These are phyloP conservation scores for Spheniscus humboldti DNA, from an alignment of 2,797 vertebrate genomes.

Conservation along the genomic window DNA sequence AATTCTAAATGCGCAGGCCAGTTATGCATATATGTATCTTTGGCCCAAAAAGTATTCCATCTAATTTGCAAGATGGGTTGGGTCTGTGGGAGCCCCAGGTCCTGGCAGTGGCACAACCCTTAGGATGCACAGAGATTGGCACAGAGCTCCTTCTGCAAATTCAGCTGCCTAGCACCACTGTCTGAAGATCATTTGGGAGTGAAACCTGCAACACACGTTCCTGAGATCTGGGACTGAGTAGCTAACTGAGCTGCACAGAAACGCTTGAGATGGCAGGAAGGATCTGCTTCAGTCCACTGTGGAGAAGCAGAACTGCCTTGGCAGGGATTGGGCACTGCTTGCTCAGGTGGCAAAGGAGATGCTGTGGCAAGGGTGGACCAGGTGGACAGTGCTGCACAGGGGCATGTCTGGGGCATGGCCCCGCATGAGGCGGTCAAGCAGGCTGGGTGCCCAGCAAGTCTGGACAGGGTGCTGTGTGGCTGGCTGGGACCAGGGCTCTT, in stretches of 20 bases:
- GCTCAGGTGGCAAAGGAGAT: background rate
- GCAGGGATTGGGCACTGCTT: background rate
- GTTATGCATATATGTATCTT: background rate
- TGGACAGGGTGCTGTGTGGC: background rate
- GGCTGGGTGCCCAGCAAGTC: background rate
- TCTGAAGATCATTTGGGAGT: fast-evolving
- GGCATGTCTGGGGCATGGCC: background rate
- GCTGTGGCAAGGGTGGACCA: background rate
- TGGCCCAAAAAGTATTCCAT: background rate
- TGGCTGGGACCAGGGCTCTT: background rate
- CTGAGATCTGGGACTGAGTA: fast-evolving
- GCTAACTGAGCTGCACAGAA: background rate
- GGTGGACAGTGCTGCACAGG: background rate
- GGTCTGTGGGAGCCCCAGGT: background rate
- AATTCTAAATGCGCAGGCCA: background rate
- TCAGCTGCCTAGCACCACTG: background rate
- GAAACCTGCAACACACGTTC: background rate
- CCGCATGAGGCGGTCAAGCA: background rate
- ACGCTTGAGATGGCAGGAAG: background rate
- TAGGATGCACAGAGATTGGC: fast-evolving
- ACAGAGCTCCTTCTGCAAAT: background rate
- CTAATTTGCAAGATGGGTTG: background rate
- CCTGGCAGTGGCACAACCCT: background rate
- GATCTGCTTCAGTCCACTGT: fast-evolving
- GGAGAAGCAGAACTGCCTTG: fast-evolving